phyloP scores from a whole-genome alignment of 2,113 vertebrate genomes.

The Catharus bicknelli region DNA sequence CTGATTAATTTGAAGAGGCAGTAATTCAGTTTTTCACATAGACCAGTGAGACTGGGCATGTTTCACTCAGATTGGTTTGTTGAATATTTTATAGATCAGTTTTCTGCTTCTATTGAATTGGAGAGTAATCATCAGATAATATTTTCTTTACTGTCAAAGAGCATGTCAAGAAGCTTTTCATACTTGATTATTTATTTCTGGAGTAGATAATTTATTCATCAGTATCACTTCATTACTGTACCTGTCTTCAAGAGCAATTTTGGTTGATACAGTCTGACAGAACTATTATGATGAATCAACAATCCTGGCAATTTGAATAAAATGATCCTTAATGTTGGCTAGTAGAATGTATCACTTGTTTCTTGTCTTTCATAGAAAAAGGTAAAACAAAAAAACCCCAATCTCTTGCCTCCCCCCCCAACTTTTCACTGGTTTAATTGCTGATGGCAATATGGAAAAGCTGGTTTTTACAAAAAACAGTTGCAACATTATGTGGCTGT shows the following conservation, averaged over 20 bases:
- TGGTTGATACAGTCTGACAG: slow-evolving; percentile 2
- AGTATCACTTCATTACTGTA: neutral
- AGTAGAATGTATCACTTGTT: neutral
- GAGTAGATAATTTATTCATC: slow-evolving; percentile 15
- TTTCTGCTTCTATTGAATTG: neutral
- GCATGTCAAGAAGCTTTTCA: neutral
- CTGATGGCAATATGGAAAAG: neutral
- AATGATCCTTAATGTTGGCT: neutral
- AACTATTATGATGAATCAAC: slow-evolving; percentile 10
- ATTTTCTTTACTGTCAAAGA: neutral
- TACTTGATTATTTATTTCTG: slow-evolving; percentile 25
- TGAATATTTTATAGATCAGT: slow-evolving; percentile 31
- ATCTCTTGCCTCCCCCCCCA: neutral
- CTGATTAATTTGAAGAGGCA: neutral
- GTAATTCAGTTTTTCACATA: neutral
- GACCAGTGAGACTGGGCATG: neutral
- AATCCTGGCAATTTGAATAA: neutral
- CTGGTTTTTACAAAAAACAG: neutral
- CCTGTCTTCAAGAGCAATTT: neutral
- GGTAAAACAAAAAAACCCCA: fast-evolving
- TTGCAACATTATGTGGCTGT: neutral
- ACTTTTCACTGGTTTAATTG: neutral
- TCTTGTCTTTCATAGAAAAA: neutral
- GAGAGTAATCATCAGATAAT: neutral
- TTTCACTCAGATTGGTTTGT: neutral